phyloP scores from a whole-genome alignment of 2,113 vertebrate genomes.

The Phasianus colchicus region DNA sequence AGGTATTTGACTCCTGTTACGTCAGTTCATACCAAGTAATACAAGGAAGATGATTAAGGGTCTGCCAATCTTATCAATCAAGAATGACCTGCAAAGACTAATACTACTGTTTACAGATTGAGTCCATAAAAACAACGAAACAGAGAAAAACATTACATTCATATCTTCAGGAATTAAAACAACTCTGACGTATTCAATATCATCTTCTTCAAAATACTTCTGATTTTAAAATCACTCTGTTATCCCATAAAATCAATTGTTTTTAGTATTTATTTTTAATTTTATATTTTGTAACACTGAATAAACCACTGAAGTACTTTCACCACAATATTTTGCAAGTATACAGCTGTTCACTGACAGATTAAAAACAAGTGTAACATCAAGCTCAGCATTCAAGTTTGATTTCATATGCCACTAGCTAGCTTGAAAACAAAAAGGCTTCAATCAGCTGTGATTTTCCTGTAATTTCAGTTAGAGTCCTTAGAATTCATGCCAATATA shows the following conservation, averaged over 20 bases:
- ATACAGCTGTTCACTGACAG: conserved; percentile 26
- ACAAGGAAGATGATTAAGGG: not conserved
- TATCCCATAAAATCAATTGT: conserved; percentile 17
- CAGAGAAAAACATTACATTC: not conserved
- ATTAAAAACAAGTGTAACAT: conserved; percentile 35
- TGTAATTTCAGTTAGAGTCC: not conserved
- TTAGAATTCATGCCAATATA: not conserved
- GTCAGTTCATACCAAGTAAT: not conserved
- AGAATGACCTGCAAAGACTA: not conserved
- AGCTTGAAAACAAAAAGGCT: conserved; percentile 45
- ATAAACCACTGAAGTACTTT: conserved; percentile 17
- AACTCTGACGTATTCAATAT: not conserved
- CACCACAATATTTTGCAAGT: not conserved
- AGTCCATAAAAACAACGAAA: not conserved
- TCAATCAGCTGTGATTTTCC: conserved; percentile 47
- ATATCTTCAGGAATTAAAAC: not conserved
- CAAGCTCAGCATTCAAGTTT: conserved; percentile 49
- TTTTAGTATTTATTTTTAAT: conserved; percentile 15
- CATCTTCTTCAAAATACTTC: not conserved
- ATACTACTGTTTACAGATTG: not conserved
- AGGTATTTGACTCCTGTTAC: not conserved
- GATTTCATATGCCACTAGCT: conserved; percentile 23
- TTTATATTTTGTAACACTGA: not conserved
- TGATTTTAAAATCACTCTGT: conserved; percentile 38
- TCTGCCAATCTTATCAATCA: not conserved